A percentile compares a stretch with the other conserved stretches of the same genome.
Evolutionary conservation across 2,113 vertebrate species (phyloP).

Genomic region (Neodon shergylaensis): DNA sequence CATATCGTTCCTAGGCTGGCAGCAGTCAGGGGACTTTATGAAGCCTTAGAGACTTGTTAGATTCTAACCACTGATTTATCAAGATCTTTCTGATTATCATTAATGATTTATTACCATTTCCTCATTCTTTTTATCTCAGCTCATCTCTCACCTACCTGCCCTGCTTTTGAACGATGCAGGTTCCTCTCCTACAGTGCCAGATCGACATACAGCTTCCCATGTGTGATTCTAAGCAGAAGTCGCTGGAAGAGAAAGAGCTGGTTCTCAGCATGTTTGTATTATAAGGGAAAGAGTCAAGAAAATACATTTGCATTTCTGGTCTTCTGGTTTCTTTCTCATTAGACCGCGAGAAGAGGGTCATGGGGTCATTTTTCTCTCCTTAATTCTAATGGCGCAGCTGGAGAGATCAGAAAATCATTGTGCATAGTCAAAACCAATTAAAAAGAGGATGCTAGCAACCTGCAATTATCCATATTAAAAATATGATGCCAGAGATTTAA

Average conservation of each 20-base stretch:
- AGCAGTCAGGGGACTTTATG: conserved; percentile 25
- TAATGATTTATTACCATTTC: conserved; percentile 58
- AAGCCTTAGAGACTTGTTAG: conserved; percentile 33
- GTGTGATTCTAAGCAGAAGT: neutral
- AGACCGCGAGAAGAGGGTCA: neutral
- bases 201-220: no score
- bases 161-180: neutral
- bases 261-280: conserved; percentile 17
- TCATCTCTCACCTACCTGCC: conserved; percentile 41
- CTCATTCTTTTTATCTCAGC: conserved; percentile 28
- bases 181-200: neutral
- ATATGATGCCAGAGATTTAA: conserved; percentile 45
- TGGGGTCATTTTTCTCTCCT: conserved; percentile 29
- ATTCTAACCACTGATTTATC: conserved; percentile 26
- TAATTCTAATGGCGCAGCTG: conserved; percentile 41
- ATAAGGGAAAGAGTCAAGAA: conserved; percentile 18
- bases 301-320: conserved; percentile 6
- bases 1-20: neutral
- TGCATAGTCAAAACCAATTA: conserved; percentile 55
- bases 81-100: conserved; percentile 44
- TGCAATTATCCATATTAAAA: neutral
- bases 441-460: conserved; percentile 36
- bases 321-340: conserved; percentile 42
- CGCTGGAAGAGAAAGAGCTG: neutral
- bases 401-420: conserved; percentile 51